phyloP scores from a whole-genome alignment of 2,797 vertebrate species.

The Peromyscus melanophrys region DNA sequence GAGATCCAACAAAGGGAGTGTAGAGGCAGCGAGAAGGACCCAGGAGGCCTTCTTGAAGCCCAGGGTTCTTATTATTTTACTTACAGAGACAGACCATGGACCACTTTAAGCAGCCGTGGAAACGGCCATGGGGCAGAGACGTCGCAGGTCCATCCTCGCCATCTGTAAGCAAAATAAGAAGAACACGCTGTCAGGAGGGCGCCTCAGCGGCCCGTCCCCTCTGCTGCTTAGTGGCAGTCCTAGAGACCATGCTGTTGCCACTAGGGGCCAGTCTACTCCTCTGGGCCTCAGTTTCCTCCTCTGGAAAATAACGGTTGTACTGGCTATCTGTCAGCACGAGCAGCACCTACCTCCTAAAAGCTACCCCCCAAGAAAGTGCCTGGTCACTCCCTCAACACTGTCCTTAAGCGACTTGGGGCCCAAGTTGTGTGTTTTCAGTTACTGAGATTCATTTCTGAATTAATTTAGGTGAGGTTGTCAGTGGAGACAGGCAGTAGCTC shows the following conservation, averaged over 20 bases:
- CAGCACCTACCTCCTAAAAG: background rate
- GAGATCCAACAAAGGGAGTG: background rate
- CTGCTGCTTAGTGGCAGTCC: background rate
- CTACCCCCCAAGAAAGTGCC: background rate
- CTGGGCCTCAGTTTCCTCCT: constrained; percentile 17
- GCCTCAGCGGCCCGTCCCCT: background rate
- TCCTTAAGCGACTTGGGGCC: background rate
- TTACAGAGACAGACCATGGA: constrained; percentile 93
- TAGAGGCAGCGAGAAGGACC: background rate
- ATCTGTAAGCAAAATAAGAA: constrained; percentile 92
- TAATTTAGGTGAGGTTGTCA: background rate
- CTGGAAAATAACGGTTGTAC: background rate
- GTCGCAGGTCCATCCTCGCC: constrained; percentile 89
- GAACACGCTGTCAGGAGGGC: constrained; percentile 89
- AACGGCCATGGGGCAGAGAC: constrained; percentile 90
- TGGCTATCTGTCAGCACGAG: background rate
- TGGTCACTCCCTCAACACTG: background rate
- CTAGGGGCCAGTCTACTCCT: background rate
- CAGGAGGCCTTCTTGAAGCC: background rate
- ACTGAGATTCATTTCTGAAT: no score
- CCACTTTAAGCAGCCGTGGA: constrained; percentile 92
- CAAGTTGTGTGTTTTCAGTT: background rate
- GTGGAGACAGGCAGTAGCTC: background rate
- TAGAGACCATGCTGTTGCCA: background rate
- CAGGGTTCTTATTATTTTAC: constrained; percentile 87